phyloP scores from a whole-genome alignment of 2,113 vertebrate genomes.

The Machaerirhynchus nigripectus region DNA sequence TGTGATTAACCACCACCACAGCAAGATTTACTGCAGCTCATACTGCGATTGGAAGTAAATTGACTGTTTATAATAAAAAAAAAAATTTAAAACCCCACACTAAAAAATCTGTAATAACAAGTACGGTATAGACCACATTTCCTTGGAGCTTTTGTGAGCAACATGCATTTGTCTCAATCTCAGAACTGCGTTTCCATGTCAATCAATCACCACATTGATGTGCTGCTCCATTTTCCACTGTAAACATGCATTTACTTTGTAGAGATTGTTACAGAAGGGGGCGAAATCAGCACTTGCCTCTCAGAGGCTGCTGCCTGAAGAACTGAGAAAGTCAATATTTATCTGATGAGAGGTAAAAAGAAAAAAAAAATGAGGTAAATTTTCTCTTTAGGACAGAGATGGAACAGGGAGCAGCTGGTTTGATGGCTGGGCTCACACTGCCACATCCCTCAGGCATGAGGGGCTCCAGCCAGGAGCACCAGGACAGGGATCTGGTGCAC shows the following conservation, averaged over 20 bases:
- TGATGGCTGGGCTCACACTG: background rate
- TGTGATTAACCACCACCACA: background rate
- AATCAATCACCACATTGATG: background rate
- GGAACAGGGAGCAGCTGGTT: background rate
- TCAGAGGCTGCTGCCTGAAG: background rate
- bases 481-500: accelerated
- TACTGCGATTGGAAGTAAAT: background rate
- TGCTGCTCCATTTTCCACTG: background rate
- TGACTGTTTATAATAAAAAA: background rate
- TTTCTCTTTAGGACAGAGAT: background rate
- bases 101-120: background rate
- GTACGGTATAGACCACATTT: background rate
- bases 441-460: accelerated
- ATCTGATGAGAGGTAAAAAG: background rate
- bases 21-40: background rate
- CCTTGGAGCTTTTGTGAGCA: background rate
- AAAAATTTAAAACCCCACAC: background rate
- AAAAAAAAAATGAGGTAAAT: background rate
- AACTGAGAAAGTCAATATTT: slow-evolving; percentile 13
- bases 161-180: background rate
- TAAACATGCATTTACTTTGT: background rate
- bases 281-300: background rate
- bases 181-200: background rate
- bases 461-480: background rate
- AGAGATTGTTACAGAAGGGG: background rate